Evolutionary conservation across 2,113 vertebrate genomes (phyloP), one percentile per base, ranked within the genome.

Genomic region (Copsychus sechellarum): DNA sequence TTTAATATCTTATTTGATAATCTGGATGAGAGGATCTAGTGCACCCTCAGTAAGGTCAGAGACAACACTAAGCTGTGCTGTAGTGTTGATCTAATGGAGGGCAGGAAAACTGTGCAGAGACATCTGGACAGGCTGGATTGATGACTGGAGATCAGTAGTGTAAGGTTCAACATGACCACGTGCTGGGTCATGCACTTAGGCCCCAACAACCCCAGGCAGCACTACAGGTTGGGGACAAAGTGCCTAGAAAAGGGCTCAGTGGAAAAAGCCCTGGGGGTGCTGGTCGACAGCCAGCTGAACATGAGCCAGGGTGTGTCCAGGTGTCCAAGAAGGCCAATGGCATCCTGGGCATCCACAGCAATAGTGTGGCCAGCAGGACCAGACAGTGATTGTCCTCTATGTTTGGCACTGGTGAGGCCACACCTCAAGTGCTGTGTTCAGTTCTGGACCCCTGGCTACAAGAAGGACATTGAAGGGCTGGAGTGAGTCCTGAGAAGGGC

Each of bases 231-330:
- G 33, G 15, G 33, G 9, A 14, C 9, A 43, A 24, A 69, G 12
- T 51, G 18, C 8, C 7, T 15, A 18, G n/a, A 40, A 62, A 64
- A n/a, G 4, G 11, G 16, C 6, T 28, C 25, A 25, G 7, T 20
- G 34, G 57, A 40, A 71, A 61, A 54, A 24, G 20, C 31, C 11
- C 13, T 54, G 28, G 16, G 10, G 8, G 1, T 25, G 6, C 24
- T 65, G 29, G 28, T 56, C 0, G 3, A 23, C 22, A 64, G n/a
- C 14, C 3, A 1, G 12, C 9, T 61, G 56, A 62, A 40, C 3
- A 2, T 6, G 21, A 24, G 6, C 34, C 34, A 47, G 3, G 0
- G 1, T 47, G 28, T n/a, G 23, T 15, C 29, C 12, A 61, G 28
- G n/a, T n/a, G 24, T 2, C 48, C 48, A 56, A 47, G 56, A 34